Evolutionary conservation across 2,888 invertebrate genomes (phyloP), one percentile per base, ranked within the genome.

Genomic region (Apamea monoglypha): DNA sequence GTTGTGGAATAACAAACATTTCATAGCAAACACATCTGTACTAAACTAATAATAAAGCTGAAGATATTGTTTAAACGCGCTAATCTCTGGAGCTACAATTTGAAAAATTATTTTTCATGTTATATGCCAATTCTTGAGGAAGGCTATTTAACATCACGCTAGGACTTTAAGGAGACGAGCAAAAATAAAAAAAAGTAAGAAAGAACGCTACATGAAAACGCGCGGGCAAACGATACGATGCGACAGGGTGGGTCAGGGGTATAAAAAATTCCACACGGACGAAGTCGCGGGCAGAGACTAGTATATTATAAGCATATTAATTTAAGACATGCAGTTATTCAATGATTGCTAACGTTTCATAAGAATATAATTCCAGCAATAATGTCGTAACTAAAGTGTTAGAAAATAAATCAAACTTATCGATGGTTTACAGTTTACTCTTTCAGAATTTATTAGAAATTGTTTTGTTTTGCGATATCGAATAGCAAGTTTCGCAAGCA

Each of bases 401-500:
- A 32, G 25, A 70, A 63, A 56, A 74, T 75, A 72, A 61, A 70
- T 61, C 21, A 32, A 32, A 74, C 56, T 66, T 87, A 61, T 72
- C 67, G 74, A 67, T 18, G 36, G 25, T 50, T 68, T 50, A 72
- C 56, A 59, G 53, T 67, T 10, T 53, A 74, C 29, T 70, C 18
- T 77, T 72, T 77, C 32, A 69, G 70, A 88, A 77, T 79, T 78
- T 88, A 79, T 86, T 82, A 76, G 83, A 59, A 73, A 44, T 56
- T 12, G 56, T 80, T 70, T 59, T 36, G 73, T 66, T 83, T 78
- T 68, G 84, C 87, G 77, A 80, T 88, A 88, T 77, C 75, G 66
- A 76, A 86, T 68, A 61, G 63, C 63, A 32, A 36, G 74, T 85
- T 75, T 88, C 66, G 63, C 71, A 77, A 88, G 59, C 50, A 64